These are phyloP conservation scores for Ecliptopera silaceata DNA, from an alignment of 2,888 invertebrate genomes.

Conservation along the genomic window DNA sequence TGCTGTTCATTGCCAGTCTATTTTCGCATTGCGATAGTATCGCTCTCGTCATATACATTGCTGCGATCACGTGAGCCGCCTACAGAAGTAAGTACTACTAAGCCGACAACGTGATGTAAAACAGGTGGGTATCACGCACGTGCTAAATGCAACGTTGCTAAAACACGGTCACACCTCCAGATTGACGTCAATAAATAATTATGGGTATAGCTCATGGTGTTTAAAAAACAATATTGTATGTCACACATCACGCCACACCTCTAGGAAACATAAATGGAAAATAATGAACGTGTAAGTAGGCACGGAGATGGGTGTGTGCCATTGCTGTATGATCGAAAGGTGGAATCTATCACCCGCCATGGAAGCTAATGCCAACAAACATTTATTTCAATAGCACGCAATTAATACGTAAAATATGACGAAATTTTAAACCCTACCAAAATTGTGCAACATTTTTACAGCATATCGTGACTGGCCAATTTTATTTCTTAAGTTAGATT, in stretches of 20 bases:
- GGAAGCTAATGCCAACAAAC: too few species aligned
- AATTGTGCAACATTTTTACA: background rate
- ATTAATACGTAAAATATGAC: too few species aligned
- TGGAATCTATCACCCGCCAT: background rate
- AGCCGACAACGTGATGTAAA: conserved; percentile 32
- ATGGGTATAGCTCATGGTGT: background rate
- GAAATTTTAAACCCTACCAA: too few species aligned
- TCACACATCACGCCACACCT: conserved; percentile 18
- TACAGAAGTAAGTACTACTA: conserved; percentile 12
- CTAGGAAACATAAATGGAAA: conserved; percentile 6
- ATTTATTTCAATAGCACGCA: too few species aligned
- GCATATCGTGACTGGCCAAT: background rate
- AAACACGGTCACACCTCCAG: conserved; percentile 53
- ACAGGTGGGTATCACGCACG: conserved; percentile 38
- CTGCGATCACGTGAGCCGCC: conserved; percentile 36
- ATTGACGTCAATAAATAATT: conserved; percentile 35
- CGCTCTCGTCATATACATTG: conserved; percentile 21
- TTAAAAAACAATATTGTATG: background rate
- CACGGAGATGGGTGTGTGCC: background rate
- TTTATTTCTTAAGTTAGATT: background rate
- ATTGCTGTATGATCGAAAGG: background rate
- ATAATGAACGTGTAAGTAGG: background rate
- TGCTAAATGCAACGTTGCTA: conserved; percentile 42
- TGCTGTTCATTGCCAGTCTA: conserved; percentile 2
- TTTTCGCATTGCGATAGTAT: conserved; percentile 4